Percentiles rank a stretch among this genome's conserved stretches.
Evolutionary conservation across 2,113 vertebrate genomes (phyloP).

Genomic region (Antennarius striatus): DNA sequence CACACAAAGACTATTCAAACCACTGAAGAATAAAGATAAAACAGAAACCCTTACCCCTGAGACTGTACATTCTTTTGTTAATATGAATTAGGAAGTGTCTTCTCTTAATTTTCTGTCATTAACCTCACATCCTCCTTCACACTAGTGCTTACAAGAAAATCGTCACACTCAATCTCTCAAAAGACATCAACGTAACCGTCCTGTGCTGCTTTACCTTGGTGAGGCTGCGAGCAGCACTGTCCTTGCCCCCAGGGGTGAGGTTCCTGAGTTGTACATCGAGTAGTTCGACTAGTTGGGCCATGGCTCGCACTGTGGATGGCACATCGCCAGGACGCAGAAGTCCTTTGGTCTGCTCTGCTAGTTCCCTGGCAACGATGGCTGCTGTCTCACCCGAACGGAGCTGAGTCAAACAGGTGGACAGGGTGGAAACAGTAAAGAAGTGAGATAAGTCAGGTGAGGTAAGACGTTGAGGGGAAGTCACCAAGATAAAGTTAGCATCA

Average conservation of each 20-base stretch:
- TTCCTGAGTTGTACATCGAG: conserved; percentile 94
- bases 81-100: conserved; percentile 3
- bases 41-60: conserved; percentile 16
- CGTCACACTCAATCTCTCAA: conserved; percentile 2
- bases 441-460: conserved; percentile 7
- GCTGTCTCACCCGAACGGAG: conserved; percentile 96
- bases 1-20: conserved; percentile 28
- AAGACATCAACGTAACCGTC: background rate
- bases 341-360: conserved; percentile 92
- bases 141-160: background rate
- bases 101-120: conserved; percentile 4
- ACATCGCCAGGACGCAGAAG: conserved; percentile 93
- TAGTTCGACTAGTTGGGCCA: conserved; percentile 96
- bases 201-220: conserved; percentile 85
- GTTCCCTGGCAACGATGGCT: conserved; percentile 92
- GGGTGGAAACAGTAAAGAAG: conserved; percentile 7
- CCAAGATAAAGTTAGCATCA: conserved; percentile 30
- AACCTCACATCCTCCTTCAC: background rate
- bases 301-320: conserved; percentile 91
- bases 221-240: conserved; percentile 94
- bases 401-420: conserved; percentile 71
- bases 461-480: conserved; percentile 3
- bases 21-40: conserved; percentile 22
- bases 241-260: conserved; percentile 95
- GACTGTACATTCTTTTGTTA: conserved; percentile 28